These are phyloP conservation scores for Mycteria americana DNA, from an alignment of 2,797 vertebrate species.

Conservation along the genomic window DNA sequence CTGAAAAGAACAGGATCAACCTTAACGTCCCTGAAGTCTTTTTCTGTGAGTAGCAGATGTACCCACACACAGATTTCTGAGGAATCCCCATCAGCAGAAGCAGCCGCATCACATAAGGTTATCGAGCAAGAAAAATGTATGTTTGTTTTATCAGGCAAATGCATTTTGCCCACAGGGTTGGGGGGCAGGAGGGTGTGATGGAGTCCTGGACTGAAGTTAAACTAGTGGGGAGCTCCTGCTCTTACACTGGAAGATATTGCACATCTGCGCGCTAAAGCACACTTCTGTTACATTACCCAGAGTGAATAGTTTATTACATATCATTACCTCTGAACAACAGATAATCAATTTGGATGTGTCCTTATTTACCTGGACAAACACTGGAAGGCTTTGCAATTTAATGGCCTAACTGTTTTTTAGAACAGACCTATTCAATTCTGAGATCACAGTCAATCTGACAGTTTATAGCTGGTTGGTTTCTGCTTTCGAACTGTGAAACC, in stretches of 20 bases:
- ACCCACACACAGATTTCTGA: neutral
- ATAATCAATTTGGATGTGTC: constrained; percentile 55
- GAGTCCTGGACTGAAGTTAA: neutral
- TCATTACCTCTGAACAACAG: constrained; percentile 55
- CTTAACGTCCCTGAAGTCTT: neutral
- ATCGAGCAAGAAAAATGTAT: neutral
- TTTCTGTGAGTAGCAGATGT: neutral
- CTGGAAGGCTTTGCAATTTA: constrained; percentile 53
- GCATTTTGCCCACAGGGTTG: fast-evolving
- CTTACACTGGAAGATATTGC: neutral
- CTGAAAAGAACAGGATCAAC: neutral
- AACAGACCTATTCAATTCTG: constrained; percentile 44
- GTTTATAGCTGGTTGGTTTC: constrained; percentile 51
- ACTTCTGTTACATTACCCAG: constrained; percentile 22
- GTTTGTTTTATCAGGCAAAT: neutral
- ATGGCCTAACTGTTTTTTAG: constrained; percentile 51
- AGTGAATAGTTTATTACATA: constrained; percentile 54
- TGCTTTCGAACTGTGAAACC: constrained; percentile 38
- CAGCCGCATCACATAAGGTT: neutral
- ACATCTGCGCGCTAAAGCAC: neutral
- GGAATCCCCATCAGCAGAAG: neutral
- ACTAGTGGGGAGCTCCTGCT: neutral
- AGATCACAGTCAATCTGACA: constrained; percentile 41
- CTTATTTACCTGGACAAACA: constrained; percentile 67
- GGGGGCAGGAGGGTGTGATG: neutral